Base-by-base conservation (phyloP, 2,113 vertebrate species). In the Leptodactylus fuscus region DNA sequence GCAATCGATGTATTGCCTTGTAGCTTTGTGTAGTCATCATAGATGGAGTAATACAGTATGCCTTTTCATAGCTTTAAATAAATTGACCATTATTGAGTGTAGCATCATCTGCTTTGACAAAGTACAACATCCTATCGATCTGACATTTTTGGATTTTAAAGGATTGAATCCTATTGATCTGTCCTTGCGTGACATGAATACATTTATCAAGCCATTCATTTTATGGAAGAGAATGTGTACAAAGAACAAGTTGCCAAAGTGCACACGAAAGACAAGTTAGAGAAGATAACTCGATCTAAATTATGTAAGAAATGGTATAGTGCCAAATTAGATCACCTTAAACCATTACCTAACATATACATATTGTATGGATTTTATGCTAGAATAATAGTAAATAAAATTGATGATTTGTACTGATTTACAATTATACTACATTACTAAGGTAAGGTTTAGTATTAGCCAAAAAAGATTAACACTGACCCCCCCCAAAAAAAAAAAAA, bases 131-230 rank as follows among this genome's bases (percentile, higher is more conserved):
- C 51, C 5, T 13, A 79, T 79, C n/a, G 53, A 79, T 79, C 76
- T 79, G 53, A 51, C 75, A 75, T 79, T 79, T 79, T 79, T 58
- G 22, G 20, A 12, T 58, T 58, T 79, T 79, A 79, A 36, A 60
- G 53, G 53, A 79, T 79, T 79, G 53, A 34, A 62, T 60, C 34
- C 36, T 60, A 79, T 79, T 60, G 77, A 79, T 79, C 76, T 79
- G 49, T 34, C 20, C n/a, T 38, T 58, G 34, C 60, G 51, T 60
- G 51, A 58, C 36, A 58, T 58, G 76, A 79, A 58, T 79, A 79
- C 20, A 60, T 79, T 58, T 6, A 79, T 58, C 32, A 79, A 58
- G 44, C 12, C 11, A n/a, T 62, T 55, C 51, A 36, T 27, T 41
- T 41, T 79, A 27, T 79, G 15, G 41, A n/a, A 44, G n/a, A 41